Conservation (phyloP, 2,797 vertebrate genomes). For the Morus bassanus region DNA sequence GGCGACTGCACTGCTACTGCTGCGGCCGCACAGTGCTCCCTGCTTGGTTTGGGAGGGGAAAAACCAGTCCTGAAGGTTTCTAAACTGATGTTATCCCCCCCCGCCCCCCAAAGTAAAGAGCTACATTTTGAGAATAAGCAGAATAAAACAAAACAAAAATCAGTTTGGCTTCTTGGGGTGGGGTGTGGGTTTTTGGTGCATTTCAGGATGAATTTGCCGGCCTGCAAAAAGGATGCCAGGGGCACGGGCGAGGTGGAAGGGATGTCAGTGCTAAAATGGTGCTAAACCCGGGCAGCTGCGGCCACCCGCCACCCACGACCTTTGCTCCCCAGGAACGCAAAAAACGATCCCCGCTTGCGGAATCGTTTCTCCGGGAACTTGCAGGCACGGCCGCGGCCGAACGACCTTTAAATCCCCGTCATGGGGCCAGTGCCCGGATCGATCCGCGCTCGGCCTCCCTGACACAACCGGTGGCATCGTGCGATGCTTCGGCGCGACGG, state of each 20-base stretch:
- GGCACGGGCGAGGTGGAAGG: rapidly evolving
- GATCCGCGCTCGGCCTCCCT: not conserved
- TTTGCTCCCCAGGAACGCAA: not conserved
- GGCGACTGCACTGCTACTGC: not conserved
- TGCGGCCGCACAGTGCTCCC: not conserved
- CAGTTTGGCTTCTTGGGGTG: not conserved
- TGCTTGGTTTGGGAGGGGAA: rapidly evolving
- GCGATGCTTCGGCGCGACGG: not conserved
- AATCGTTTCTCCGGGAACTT: rapidly evolving
- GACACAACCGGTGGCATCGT: not conserved
- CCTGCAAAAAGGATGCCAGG: not conserved
- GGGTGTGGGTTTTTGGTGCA: not conserved
- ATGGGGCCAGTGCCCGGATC: not conserved
- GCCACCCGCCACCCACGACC: not conserved
- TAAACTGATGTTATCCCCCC: not conserved
- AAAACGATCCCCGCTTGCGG: rapidly evolving
- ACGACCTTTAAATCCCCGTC: not conserved
- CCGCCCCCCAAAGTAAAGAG: not conserved
- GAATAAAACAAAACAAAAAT: not conserved
- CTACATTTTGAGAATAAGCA: not conserved
- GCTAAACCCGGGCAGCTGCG: not conserved
- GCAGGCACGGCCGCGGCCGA: not conserved
- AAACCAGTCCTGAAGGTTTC: not conserved
- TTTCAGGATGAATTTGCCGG: not conserved
- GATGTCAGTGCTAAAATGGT: rapidly evolving